These are phyloP conservation scores for Cyprinodon diabolis DNA, from an alignment of 2,797 vertebrate species.

Conservation along the genomic window DNA sequence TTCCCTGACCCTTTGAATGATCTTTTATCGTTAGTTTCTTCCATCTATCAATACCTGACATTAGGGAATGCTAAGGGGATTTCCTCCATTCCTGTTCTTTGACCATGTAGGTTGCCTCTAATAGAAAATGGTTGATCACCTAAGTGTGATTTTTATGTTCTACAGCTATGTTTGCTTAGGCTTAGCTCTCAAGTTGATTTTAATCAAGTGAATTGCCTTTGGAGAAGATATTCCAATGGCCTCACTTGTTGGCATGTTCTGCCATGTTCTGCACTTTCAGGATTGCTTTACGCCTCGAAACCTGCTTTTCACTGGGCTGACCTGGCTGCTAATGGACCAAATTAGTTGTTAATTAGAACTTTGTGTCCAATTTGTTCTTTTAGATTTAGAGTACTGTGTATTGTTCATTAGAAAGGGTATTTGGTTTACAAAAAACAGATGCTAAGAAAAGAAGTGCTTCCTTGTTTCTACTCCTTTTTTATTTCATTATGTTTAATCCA, in stretches of 20 bases:
- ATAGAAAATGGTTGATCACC: not conserved
- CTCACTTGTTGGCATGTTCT: no score
- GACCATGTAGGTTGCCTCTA: not conserved
- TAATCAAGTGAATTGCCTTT: not conserved
- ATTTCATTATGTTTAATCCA: not conserved
- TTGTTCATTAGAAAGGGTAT: not conserved
- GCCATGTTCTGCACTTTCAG: constrained; percentile 21
- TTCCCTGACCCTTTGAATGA: constrained; percentile 68
- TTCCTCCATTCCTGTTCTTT: not conserved
- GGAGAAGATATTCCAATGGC: not conserved
- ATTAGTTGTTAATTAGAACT: constrained; percentile 19
- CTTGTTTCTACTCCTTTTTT: not conserved
- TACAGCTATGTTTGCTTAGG: not conserved
- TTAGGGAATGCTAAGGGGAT: constrained; percentile 6
- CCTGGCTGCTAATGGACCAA: constrained; percentile 24
- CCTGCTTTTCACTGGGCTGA: constrained; percentile 33
- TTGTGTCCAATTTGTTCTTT: not conserved
- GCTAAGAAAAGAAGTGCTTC: not conserved
- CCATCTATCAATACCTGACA: not conserved
- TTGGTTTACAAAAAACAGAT: not conserved
- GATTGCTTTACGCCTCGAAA: not conserved
- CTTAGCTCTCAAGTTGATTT: not conserved
- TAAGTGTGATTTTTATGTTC: not conserved
- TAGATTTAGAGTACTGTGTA: not conserved
- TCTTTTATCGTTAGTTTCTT: constrained; percentile 10